Evolutionary conservation across 2,888 invertebrate species (phyloP).

Genomic region (Hirudinaria manillensis): DNA sequence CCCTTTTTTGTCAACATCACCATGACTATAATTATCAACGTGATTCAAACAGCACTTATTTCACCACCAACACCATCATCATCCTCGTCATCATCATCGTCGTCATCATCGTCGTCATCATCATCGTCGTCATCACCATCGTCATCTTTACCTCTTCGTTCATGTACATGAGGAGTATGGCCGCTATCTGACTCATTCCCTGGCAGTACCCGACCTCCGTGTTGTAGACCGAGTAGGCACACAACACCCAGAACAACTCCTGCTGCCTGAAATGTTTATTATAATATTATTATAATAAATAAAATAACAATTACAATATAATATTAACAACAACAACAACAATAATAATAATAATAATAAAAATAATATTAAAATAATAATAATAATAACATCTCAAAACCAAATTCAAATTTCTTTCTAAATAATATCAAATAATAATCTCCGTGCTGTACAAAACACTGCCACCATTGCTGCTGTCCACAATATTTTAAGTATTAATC

Average conservation of each 20-base stretch:
- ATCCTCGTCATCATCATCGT: not conserved
- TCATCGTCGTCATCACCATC: not conserved
- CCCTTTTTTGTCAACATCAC: too few species aligned
- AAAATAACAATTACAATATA: not conserved
- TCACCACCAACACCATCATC: too few species aligned
- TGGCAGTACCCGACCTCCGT: conserved; percentile 65
- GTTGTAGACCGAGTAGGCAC: conserved; percentile 97
- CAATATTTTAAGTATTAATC: too few species aligned
- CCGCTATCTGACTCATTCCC: conserved; percentile 97
- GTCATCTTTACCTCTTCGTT: conserved; percentile 66
- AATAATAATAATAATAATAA: not conserved
- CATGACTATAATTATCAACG: too few species aligned
- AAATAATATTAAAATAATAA: not conserved
- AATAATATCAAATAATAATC: too few species aligned
- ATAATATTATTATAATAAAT: not conserved
- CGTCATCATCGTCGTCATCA: not conserved
- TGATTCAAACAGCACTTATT: too few species aligned
- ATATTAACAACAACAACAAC: not conserved
- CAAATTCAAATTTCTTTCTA: too few species aligned
- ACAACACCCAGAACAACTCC: conserved; percentile 88
- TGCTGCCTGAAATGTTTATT: conserved; percentile 65
- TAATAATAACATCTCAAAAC: not conserved
- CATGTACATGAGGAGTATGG: conserved; percentile 91
- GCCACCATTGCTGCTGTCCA: too few species aligned
- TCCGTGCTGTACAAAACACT: too few species aligned